Conservation (phyloP, 2,797 vertebrate genomes). For the Echeneis naucrates region DNA sequence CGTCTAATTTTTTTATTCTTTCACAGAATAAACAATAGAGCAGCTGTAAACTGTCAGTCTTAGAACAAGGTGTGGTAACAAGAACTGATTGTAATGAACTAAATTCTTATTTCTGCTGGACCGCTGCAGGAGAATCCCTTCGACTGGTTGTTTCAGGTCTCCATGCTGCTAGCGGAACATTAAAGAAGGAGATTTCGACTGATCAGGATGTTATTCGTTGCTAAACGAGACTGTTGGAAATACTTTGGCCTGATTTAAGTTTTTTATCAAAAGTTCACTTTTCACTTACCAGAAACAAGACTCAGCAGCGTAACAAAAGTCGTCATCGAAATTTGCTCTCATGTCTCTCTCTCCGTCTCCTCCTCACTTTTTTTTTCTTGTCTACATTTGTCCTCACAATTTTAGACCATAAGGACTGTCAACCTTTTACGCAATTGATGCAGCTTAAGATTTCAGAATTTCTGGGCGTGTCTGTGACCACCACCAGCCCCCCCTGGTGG, state of each 20-base stretch:
- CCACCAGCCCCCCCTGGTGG: too few relatives aligned
- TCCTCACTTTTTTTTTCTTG: too few relatives aligned
- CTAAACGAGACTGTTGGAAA: not conserved
- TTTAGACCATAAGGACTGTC: too few relatives aligned
- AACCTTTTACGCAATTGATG: too few relatives aligned
- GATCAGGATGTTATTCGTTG: too few relatives aligned
- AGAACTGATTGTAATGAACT: slow-evolving; percentile 9
- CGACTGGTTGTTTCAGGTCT: not conserved
- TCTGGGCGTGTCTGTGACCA: too few relatives aligned
- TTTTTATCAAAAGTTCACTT: slow-evolving; percentile 19
- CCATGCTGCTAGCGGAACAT: not conserved
- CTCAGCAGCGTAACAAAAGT: not conserved
- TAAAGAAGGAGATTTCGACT: not conserved
- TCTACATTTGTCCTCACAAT: too few relatives aligned
- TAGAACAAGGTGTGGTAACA: slow-evolving; percentile 8
- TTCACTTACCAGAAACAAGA: slow-evolving; percentile 8
- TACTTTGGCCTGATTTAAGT: not conserved
- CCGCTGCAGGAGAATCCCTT: not conserved
- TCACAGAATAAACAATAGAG: slow-evolving; percentile 33
- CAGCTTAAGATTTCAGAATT: too few relatives aligned
- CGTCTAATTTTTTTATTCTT: slow-evolving; percentile 16
- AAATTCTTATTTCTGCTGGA: not conserved
- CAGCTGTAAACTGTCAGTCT: slow-evolving; percentile 42
- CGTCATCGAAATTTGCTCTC: slow-evolving; percentile 8
- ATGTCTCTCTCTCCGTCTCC: slow-evolving; percentile 5